phyloP scores from a whole-genome alignment of 2,113 vertebrate genomes.

The Dipodomys merriami region DNA sequence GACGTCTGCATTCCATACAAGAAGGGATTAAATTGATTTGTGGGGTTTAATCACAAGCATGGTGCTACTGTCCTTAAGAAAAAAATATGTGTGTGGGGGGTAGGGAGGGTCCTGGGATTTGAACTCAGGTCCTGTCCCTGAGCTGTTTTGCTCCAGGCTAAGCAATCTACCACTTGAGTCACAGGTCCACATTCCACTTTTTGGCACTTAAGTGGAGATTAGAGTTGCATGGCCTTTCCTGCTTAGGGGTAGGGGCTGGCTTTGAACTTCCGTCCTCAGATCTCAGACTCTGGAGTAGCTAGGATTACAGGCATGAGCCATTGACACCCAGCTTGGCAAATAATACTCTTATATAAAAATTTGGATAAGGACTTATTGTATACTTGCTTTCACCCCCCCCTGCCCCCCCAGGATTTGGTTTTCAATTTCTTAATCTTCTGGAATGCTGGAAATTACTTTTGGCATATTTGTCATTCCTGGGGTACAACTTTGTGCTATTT shows the following conservation, averaged over 20 bases:
- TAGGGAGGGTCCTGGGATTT: too few species aligned
- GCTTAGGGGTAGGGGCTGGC: too few species aligned
- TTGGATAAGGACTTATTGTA: conserved; percentile 71
- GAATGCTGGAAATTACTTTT: conserved; percentile 78
- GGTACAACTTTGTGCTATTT: conserved; percentile 74
- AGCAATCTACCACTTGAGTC: too few species aligned
- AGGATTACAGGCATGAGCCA: too few species aligned
- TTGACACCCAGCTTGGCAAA: background rate
- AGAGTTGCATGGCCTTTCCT: too few species aligned
- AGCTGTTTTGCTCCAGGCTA: too few species aligned
- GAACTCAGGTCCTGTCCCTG: too few species aligned
- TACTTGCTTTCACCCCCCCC: conserved; percentile 54
- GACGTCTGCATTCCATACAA: background rate
- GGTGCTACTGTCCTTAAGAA: background rate
- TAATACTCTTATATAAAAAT: conserved; percentile 70
- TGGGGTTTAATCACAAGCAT: background rate
- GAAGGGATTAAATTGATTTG: background rate
- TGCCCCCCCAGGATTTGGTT: conserved; percentile 74
- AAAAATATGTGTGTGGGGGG: too few species aligned
- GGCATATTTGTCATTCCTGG: conserved; percentile 73
- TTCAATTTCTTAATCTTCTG: conserved; percentile 73
- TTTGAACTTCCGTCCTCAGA: too few species aligned
- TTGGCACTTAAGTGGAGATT: too few species aligned
- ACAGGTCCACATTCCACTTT: too few species aligned
- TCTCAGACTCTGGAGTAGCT: too few species aligned